Percentiles rank a stretch among this genome's conserved stretches.
These are phyloP conservation scores for Sminthurides bifidus DNA, from an alignment of 1,140 invertebrate species.

Conservation along the genomic window DNA sequence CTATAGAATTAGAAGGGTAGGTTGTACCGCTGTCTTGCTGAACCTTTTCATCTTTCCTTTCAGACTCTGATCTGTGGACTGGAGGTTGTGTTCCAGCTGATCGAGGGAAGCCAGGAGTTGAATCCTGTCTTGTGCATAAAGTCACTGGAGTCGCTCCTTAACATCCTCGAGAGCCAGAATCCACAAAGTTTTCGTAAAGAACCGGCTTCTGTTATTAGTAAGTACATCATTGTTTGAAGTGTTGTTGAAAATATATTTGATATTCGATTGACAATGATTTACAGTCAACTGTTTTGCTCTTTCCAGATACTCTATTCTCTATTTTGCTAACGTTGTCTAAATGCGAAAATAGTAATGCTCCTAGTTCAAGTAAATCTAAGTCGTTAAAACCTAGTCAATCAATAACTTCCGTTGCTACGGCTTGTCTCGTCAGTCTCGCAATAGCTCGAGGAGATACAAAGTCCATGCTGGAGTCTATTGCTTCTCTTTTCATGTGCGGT, in stretches of 20 bases:
- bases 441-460: slow-evolving; percentile 89
- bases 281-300: not conserved
- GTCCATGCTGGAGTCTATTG: slow-evolving; percentile 71
- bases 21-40: no score
- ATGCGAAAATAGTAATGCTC: slow-evolving; percentile 41
- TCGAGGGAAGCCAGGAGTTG: slow-evolving; percentile 66
- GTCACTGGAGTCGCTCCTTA: slow-evolving; percentile 71
- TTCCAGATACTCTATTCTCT: slow-evolving; percentile 59
- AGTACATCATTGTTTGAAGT: slow-evolving; percentile 14
- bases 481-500: slow-evolving; percentile 76
- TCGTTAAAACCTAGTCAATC: slow-evolving; percentile 39
- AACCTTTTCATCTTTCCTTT: slow-evolving; percentile 4
- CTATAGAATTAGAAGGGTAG: no score
- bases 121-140: slow-evolving; percentile 75
- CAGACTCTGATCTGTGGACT: slow-evolving; percentile 84
- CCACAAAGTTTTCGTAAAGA: slow-evolving; percentile 69
- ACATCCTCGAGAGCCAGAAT: slow-evolving; percentile 78
- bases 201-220: slow-evolving; percentile 62
- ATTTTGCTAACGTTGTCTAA: slow-evolving; percentile 65
- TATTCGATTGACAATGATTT: not conserved
- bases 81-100: slow-evolving; percentile 78
- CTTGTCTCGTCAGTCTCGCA: slow-evolving; percentile 76
- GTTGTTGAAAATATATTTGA: not conserved
- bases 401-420: slow-evolving; percentile 73
- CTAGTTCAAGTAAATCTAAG: slow-evolving; percentile 17